Percentiles rank a stretch among this genome's conserved stretches.
Conservation (phyloP, 92 coral and sea anemone genomes). For the Nematostella vectensis region DNA sequence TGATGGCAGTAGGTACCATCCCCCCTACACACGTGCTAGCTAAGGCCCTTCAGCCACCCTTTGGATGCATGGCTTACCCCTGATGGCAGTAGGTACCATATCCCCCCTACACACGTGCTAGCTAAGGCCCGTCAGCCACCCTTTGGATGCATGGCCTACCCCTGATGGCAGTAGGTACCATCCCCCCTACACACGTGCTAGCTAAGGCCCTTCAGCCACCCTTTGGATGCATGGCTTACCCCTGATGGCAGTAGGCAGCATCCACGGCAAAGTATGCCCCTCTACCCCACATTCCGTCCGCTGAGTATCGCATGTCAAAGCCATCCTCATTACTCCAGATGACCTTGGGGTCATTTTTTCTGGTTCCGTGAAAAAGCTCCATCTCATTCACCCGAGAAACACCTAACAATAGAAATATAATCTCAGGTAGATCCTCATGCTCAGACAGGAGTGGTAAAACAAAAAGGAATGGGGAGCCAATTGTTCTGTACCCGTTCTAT, state of each 20-base stretch:
- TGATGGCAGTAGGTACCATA: too few species aligned
- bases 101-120: too few species aligned
- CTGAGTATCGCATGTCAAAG: conserved; percentile 75
- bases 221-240: background rate
- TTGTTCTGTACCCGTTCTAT: background rate
- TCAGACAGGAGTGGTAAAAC: background rate
- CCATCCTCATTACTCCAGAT: conserved; percentile 79
- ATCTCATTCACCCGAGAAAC: conserved; percentile 43
- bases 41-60: too few species aligned
- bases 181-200: too few species aligned
- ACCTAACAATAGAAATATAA: background rate
- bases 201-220: too few species aligned
- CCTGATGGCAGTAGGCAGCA: conserved; percentile 49
- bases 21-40: too few species aligned
- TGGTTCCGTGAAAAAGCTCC: conserved; percentile 71
- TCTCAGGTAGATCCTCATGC: background rate
- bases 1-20: too few species aligned
- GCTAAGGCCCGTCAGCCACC: too few species aligned
- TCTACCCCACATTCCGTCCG: conserved; percentile 73
- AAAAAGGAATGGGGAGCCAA: background rate
- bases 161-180: too few species aligned
- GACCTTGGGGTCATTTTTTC: conserved; percentile 28
- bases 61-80: too few species aligned
- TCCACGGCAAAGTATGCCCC: conserved; percentile 70
- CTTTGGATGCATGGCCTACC: too few species aligned